A percentile compares a stretch with the other conserved stretches of the same genome.
phyloP scores from a whole-genome alignment of 2,113 vertebrate genomes.

The Urocynchramus pylzowi region DNA sequence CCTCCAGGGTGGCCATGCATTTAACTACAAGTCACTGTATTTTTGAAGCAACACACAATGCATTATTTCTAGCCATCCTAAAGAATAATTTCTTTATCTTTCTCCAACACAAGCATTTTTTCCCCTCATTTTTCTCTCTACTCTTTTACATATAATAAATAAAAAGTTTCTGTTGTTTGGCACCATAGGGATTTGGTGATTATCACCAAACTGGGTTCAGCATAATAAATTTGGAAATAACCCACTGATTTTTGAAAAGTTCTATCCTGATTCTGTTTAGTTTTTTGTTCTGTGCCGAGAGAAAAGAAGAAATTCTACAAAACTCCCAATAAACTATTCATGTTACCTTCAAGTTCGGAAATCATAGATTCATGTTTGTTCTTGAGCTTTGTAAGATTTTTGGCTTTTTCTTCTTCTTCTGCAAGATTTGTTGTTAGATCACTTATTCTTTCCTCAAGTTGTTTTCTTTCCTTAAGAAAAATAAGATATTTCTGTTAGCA shows the following conservation, averaged over 20 bases:
- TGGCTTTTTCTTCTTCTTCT: constrained; percentile 95
- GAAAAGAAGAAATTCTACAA: background rate
- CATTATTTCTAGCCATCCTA: background rate
- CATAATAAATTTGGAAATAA: background rate
- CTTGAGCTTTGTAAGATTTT: constrained; percentile 93
- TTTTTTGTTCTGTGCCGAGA: background rate
- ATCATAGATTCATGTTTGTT: constrained; percentile 96
- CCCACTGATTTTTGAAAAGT: background rate
- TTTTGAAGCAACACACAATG: background rate
- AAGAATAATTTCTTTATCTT: background rate
- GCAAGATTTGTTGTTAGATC: constrained; percentile 90
- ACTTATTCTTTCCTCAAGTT: constrained; percentile 87
- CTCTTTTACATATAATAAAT: background rate
- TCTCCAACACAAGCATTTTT: background rate
- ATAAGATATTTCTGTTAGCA: background rate
- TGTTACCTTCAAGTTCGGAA: constrained; percentile 89
- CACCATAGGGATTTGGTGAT: background rate
- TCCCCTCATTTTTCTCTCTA: background rate
- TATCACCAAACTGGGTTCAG: background rate
- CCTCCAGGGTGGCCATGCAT: background rate
- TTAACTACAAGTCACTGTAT: background rate
- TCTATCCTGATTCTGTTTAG: background rate
- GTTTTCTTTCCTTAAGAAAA: constrained; percentile 82
- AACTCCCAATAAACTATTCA: background rate
- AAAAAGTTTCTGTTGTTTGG: background rate